Conservation (phyloP, 2,113 vertebrate species). For the Sitta europaea region DNA sequence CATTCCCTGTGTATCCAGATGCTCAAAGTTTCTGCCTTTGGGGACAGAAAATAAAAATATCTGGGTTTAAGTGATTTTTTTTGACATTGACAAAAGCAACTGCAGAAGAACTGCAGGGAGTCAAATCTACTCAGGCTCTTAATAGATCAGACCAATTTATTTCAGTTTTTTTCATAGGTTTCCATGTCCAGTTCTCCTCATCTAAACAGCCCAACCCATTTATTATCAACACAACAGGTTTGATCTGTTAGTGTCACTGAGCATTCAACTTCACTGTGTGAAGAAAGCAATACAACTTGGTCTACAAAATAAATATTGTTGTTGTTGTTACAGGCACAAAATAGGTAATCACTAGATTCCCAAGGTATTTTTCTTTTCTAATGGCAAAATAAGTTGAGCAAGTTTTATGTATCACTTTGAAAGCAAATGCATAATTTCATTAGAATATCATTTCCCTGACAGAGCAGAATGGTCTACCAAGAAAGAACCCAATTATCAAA, state of each 20-base stretch:
- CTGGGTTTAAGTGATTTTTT: background rate
- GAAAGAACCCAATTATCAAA: background rate
- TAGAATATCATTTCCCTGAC: background rate
- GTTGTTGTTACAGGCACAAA: background rate
- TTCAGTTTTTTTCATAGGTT: background rate
- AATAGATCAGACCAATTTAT: background rate
- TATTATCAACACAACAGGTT: background rate
- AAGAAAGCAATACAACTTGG: background rate
- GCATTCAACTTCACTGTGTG: background rate
- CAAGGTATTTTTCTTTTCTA: background rate
- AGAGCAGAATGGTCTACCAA: background rate
- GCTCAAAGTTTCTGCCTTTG: background rate
- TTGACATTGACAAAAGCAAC: background rate
- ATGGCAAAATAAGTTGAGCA: background rate
- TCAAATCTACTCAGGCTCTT: background rate
- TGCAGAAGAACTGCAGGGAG: background rate
- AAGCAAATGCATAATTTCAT: background rate
- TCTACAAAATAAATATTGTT: background rate
- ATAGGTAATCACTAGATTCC: background rate
- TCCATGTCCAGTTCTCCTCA: background rate
- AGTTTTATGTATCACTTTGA: background rate
- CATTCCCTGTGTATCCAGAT: background rate
- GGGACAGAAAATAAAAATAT: background rate
- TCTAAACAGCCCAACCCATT: background rate
- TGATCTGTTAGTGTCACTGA: background rate